Percentiles rank a stretch among this genome's conserved stretches.
Evolutionary conservation across 1,140 invertebrate genomes (phyloP).

Genomic region (Heliothis virescens): DNA sequence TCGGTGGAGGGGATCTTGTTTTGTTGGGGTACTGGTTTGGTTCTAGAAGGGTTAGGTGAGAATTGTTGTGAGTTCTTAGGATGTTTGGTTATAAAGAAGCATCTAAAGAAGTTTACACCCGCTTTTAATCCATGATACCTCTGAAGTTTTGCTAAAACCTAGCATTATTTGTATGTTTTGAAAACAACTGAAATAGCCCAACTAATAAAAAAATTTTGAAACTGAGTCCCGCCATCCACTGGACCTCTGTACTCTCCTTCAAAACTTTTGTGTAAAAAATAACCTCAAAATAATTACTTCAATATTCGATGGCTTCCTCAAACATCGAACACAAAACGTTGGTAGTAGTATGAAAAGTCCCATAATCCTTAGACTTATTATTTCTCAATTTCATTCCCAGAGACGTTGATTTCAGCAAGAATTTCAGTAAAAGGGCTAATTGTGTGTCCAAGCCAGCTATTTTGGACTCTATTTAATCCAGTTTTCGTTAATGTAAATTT

Average conservation of each 20-base stretch:
- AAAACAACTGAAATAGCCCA: no score
- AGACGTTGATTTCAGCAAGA: conserved; percentile 64
- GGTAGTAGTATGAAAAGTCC: conserved; percentile 50
- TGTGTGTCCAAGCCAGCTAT: conserved; percentile 4
- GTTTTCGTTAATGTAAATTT: not conserved
- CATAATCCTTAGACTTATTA: conserved; percentile 60
- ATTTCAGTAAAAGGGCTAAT: conserved; percentile 44
- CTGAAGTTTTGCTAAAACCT: no score
- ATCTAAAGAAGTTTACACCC: no score
- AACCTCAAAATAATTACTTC: not conserved
- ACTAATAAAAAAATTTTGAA: no score
- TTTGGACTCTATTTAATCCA: conserved; percentile 2
- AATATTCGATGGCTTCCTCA: not conserved
- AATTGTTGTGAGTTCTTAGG: not conserved
- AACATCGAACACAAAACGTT: not conserved
- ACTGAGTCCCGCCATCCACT: no score
- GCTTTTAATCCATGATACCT: no score
- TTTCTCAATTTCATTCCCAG: conserved; percentile 60
- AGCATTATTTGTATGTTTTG: no score
- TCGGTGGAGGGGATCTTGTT: conserved; percentile 57
- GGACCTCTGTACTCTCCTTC: no score
- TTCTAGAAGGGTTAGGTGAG: conserved; percentile 17
- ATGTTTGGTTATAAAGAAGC: not conserved
- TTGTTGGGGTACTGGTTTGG: conserved; percentile 54
- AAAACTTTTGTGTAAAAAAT: no score